Conservation (phyloP, 2,113 vertebrate species). For the Lamprotornis superbus region DNA sequence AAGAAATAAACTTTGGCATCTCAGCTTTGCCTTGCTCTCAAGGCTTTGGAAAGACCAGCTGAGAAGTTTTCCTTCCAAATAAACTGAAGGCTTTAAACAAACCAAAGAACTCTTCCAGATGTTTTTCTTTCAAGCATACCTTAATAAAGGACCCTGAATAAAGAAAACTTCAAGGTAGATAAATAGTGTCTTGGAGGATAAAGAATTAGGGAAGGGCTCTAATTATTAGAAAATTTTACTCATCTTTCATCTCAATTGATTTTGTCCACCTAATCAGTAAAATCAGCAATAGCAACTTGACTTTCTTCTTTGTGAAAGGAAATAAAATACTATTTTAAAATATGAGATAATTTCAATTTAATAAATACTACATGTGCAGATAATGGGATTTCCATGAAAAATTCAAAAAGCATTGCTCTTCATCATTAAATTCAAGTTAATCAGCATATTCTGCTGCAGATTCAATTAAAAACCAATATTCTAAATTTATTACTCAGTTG, state of each 20-base stretch:
- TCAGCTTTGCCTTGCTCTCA: not conserved
- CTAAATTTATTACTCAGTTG: not conserved
- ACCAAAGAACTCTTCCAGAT: not conserved
- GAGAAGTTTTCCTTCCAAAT: not conserved
- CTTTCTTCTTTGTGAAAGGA: not conserved
- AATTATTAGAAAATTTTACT: not conserved
- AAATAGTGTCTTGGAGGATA: not conserved
- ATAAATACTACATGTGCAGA: not conserved
- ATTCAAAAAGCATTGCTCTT: not conserved
- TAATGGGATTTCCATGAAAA: conserved; percentile 6
- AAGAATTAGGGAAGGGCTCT: not conserved
- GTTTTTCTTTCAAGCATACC: not conserved
- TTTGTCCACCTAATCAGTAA: not conserved
- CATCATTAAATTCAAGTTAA: not conserved
- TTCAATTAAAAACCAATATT: conserved; percentile 27
- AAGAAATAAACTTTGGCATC: not conserved
- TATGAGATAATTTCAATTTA: not conserved
- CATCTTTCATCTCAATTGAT: not conserved
- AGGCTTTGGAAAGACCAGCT: not conserved
- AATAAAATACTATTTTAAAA: not conserved
- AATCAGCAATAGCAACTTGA: not conserved
- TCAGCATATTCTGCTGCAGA: not conserved
- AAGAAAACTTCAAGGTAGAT: not conserved
- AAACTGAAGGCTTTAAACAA: not conserved
- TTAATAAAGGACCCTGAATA: not conserved